Conservation (phyloP, 2,797 vertebrate genomes). For the Argyrosomus regius region DNA sequence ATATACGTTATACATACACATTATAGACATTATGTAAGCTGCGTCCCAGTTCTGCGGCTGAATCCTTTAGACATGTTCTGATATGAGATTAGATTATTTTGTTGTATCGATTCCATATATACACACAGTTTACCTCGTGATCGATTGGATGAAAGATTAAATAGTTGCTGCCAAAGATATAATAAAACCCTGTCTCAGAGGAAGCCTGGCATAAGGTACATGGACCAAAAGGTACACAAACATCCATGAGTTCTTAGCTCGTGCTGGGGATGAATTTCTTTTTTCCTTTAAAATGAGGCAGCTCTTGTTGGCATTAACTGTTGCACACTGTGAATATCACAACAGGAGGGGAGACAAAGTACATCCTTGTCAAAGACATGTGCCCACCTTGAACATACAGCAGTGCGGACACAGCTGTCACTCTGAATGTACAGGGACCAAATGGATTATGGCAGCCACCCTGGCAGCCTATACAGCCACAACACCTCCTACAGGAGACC, state of each 20-base stretch:
- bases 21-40: too few relatives aligned
- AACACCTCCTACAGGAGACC: slow-evolving; percentile 27
- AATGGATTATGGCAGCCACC: slow-evolving; percentile 34
- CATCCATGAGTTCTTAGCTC: neutral
- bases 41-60: neutral
- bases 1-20: neutral
- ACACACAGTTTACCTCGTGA: neutral
- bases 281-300: neutral
- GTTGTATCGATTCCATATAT: neutral
- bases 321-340: slow-evolving; percentile 10
- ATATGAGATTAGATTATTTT: neutral
- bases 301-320: neutral
- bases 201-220: neutral
- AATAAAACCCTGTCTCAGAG: neutral
- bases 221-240: neutral
- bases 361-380: slow-evolving; percentile 31
- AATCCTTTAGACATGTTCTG: too few relatives aligned
- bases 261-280: neutral
- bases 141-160: neutral
- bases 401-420: slow-evolving; percentile 39
- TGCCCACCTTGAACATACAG: slow-evolving; percentile 31
- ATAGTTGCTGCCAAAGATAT: neutral
- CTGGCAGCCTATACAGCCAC: slow-evolving; percentile 8
- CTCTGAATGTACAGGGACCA: slow-evolving; percentile 24
- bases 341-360: slow-evolving; percentile 30